These are phyloP conservation scores for Ptilodon capucinus DNA, from an alignment of 2,888 invertebrate genomes.

Conservation along the genomic window DNA sequence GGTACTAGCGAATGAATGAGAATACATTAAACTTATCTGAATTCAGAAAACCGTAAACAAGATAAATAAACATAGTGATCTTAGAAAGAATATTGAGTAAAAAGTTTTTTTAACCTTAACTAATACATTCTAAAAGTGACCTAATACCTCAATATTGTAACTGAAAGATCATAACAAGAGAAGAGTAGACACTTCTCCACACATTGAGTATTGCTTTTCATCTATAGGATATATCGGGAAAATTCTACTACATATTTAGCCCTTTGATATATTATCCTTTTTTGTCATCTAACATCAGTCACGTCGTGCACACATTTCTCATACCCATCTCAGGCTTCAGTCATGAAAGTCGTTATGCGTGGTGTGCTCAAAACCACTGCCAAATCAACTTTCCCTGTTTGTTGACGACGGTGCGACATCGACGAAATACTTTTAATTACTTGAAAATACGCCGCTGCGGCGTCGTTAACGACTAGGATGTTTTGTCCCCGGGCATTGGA, in stretches of 20 bases:
- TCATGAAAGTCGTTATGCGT: neutral
- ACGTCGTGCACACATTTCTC: neutral
- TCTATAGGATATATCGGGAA: neutral
- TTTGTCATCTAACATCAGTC: neutral
- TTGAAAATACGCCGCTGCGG: no score
- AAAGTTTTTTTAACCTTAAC: no score
- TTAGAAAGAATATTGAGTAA: no score
- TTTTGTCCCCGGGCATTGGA: no score
- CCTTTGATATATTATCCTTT: constrained; percentile 1
- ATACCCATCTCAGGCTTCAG: neutral
- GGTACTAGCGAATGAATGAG: no score
- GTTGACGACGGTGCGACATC: no score
- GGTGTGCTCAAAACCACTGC: constrained; percentile 8
- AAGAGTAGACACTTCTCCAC: neutral
- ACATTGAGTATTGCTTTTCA: neutral
- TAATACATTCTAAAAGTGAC: no score
- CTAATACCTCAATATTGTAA: neutral
- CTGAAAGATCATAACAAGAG: neutral
- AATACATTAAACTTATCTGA: no score
- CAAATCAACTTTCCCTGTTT: constrained; percentile 28
- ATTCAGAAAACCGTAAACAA: no score
- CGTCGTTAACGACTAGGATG: no score
- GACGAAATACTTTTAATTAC: no score
- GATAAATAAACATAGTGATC: no score
- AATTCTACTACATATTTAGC: neutral